Base-by-base conservation (phyloP, 2,888 invertebrate genomes). In the Autographa pulchrina region DNA sequence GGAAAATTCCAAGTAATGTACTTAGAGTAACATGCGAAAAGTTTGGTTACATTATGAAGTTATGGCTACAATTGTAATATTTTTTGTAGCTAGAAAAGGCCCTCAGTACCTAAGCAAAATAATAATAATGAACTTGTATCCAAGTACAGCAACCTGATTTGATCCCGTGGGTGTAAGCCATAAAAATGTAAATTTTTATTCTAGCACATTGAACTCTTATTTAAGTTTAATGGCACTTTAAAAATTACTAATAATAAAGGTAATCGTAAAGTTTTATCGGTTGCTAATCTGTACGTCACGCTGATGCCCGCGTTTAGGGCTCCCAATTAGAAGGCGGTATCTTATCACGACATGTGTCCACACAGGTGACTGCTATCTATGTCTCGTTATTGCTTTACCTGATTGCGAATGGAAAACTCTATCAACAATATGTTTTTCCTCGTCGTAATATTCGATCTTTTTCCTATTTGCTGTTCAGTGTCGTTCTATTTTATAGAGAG, bases 301-400 rank as follows among this genome's bases (percentile, higher is more conserved):
- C 18, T 48, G 60, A 66, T 68, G 52, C 9, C 9, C n/a, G 38
- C 25, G 58, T 31, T 59, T 54, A 35, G 56, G 5, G 62, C 79
- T 77, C 68, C 67, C 62, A 70, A 63, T 52, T 63, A 59, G 20
- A 38, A 25, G 43, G 25, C 13, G 20, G 9, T 68, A 63, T 68
- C 65, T 79, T 80, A 80, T 80, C 77, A 4, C 13, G 38, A 31
- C 61, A 59, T 56, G 58, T 54, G 25, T 66, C 20, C 48, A 41
- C 62, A 38, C 16, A 0, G 20, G 20, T 62, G 64, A 75, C 75
- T 75, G 70, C 31, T 20, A 4, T 56, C 0, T 74, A 79, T 32
- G 13, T 9, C 41, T 48, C 13, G 25, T n/a, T 48, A n/a, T 48
- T 48, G 48, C 48, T 61, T 35, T 64, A 62, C 65, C 58, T 79